Conservation (phyloP, 2,888 invertebrate species). For the Pseudococcus viburni region DNA sequence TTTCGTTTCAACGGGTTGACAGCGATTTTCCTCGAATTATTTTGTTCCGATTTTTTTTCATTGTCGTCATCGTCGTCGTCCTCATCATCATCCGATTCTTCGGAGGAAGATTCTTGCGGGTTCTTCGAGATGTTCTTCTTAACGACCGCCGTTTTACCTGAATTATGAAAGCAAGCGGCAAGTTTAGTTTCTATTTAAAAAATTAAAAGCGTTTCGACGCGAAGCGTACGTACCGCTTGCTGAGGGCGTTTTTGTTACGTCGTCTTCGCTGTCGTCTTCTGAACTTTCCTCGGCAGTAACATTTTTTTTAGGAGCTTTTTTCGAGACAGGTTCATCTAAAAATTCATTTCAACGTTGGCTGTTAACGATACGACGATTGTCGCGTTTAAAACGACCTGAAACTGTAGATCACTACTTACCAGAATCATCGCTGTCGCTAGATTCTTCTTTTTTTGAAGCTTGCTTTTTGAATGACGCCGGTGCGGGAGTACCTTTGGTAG, state of each 20-base stretch:
- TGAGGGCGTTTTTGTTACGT: conserved; percentile 55
- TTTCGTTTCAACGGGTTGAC: conserved; percentile 32
- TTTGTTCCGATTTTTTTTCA: neutral
- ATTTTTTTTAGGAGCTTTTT: neutral
- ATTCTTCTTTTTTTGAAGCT: conserved; percentile 65
- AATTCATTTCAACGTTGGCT: neutral
- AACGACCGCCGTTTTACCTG: conserved; percentile 50
- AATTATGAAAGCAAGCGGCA: neutral
- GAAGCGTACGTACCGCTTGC: neutral
- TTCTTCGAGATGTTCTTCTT: neutral
- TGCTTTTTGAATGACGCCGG: conserved; percentile 54
- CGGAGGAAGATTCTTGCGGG: conserved; percentile 47
- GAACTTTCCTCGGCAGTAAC: neutral
- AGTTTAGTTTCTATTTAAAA: neutral
- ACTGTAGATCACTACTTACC: neutral
- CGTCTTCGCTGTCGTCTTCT: conserved; percentile 50
- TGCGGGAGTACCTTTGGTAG: conserved; percentile 35
- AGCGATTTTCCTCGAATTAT: neutral
- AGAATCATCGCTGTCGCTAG: conserved; percentile 7
- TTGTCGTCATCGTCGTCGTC: conserved; percentile 64
- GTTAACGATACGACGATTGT: neutral
- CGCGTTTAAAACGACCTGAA: neutral
- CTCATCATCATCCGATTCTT: conserved; percentile 64
- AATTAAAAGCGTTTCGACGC: neutral
- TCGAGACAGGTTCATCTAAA: neutral